Conservation (phyloP, 1,140 invertebrate species). For the Galleria mellonella region DNA sequence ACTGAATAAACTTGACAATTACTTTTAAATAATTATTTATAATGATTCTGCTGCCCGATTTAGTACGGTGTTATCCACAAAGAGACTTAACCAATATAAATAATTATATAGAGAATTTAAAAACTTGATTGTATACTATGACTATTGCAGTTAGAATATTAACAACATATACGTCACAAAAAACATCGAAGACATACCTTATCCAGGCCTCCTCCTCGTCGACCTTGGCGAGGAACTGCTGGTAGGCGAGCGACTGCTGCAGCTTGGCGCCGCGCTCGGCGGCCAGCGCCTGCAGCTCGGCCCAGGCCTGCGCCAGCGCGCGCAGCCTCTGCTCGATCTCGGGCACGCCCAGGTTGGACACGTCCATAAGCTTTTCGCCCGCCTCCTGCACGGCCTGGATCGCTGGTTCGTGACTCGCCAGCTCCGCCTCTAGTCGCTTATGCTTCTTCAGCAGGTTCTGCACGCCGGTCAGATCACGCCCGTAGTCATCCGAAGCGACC, state of each 20-base stretch:
- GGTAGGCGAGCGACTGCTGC: conserved; percentile 95
- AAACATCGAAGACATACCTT: conserved; percentile 57
- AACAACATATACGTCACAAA: too few relatives aligned
- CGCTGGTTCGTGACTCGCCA: conserved; percentile 96
- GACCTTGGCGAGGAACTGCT: conserved; percentile 98
- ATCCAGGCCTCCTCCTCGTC: conserved; percentile 99
- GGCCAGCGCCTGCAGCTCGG: conserved; percentile 91
- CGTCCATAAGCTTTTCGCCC: conserved; percentile 96
- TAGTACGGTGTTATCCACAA: too few relatives aligned
- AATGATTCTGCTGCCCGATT: too few relatives aligned
- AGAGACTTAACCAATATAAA: too few relatives aligned
- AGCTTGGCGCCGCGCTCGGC: conserved; percentile 92
- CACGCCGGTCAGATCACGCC: conserved; percentile 97
- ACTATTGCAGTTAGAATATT: too few relatives aligned
- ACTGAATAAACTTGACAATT: too few relatives aligned
- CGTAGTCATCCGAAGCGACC: conserved; percentile 98
- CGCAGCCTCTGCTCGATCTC: conserved; percentile 95
- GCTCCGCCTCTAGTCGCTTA: conserved; percentile 96
- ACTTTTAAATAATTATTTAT: too few relatives aligned
- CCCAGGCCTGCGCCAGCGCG: conserved; percentile 91
- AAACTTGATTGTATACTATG: too few relatives aligned
- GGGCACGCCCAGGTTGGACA: conserved; percentile 96
- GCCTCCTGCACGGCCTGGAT: conserved; percentile 97
- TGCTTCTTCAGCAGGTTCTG: conserved; percentile 99
- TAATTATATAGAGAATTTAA: too few relatives aligned